Evolutionary conservation across 2,797 vertebrate species (phyloP), one percentile per base, ranked within the genome.

Genomic region (Crenichthys baileyi): DNA sequence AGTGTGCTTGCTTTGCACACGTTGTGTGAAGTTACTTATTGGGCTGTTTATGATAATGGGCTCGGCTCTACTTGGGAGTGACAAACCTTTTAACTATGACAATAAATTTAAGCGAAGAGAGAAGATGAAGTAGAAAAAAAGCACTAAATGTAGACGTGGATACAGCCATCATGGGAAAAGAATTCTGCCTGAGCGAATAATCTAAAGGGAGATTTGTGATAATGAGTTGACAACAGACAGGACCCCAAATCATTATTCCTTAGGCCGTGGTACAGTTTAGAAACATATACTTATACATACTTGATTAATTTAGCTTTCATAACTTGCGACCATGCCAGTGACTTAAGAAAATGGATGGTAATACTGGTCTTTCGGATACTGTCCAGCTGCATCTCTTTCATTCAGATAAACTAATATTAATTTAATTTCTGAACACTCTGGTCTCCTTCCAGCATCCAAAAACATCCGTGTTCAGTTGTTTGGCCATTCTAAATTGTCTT

Each of bases 1-100:
- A 96, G 94, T 93, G 93, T 77, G 90, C 87, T 82, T 87, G 89
- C 92, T 91, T 92, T 90, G 82, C 90, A 92, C 87, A 84, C 74
- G 78, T 84, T 85, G 86, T 87, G 86, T 86, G 87, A 91, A 91
- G 91, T 93, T 91, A 93, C 92, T 93, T 90, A 93, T 91, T 93
- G 87, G 93, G 91, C 93, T 91, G 92, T 91, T 93, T 93, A 92
- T 86, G 61, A 94, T 94, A 95, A 95, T 93, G 91, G 91, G 86
- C 81, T 85, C 75, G 29, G 85, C 88, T 93, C 83, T 82, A 88
- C 90, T 83, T 84, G 90, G 81, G 78, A 89, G 90, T 87, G 87
- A 87, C 82, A 83, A 88, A 88, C 90, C 88, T 85, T 90, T 91
- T 91, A 84, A 88, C 85, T 85, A 73, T 84, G 79, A 88, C 83